Evolutionary conservation across 2,888 invertebrate species (phyloP).

Genomic region (Andrena dorsata): DNA sequence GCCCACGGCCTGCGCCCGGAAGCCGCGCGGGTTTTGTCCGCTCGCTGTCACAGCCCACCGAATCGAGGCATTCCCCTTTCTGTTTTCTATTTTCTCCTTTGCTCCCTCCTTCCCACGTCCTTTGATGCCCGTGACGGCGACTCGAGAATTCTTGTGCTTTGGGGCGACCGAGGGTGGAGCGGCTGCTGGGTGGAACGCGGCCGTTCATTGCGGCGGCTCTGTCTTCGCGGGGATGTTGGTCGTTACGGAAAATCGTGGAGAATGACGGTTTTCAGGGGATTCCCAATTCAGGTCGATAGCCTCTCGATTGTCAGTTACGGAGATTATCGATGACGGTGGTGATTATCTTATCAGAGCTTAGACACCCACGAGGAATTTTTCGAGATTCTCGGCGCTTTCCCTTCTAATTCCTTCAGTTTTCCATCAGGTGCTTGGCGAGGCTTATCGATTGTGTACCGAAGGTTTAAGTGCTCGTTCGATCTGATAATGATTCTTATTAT

Average conservation of each 20-base stretch:
- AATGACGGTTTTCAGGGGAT: conserved; percentile 14
- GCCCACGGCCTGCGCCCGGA: conserved; percentile 12
- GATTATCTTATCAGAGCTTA: conserved; percentile 17
- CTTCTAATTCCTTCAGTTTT: too few relatives aligned
- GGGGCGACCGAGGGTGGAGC: background rate
- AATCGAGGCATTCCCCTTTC: conserved; percentile 9
- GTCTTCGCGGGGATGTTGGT: background rate
- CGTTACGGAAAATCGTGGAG: background rate
- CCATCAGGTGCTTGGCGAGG: background rate
- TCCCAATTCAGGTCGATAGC: conserved; percentile 29
- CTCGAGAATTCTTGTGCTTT: conserved; percentile 6
- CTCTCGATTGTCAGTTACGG: conserved; percentile 27
- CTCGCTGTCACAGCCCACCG: conserved; percentile 15
- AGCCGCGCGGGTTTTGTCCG: conserved; percentile 10
- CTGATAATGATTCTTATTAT: background rate
- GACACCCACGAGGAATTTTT: background rate
- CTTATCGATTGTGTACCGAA: background rate
- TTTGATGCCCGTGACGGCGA: background rate
- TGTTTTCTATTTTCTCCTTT: background rate
- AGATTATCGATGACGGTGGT: conserved; percentile 41
- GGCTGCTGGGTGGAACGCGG: background rate
- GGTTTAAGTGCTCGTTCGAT: background rate
- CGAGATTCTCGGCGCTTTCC: background rate
- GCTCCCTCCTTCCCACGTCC: background rate
- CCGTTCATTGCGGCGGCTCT: background rate